Evolutionary conservation across 2,888 invertebrate species (phyloP).

Genomic region (Sarcophaga rosellei): DNA sequence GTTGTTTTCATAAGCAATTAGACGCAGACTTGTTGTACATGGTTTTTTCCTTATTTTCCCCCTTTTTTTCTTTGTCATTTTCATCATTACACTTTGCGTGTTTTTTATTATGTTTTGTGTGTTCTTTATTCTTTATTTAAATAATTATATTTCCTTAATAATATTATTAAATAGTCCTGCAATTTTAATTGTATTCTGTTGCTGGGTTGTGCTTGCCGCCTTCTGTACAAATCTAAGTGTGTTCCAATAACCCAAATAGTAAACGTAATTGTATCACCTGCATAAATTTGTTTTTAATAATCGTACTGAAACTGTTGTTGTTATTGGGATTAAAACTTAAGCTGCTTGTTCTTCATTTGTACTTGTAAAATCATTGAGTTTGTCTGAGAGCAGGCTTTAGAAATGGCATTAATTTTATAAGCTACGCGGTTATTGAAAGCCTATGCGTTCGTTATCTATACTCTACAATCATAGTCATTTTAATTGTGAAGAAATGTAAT

Average conservation of each 20-base stretch:
- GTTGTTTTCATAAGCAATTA: conserved; percentile 12
- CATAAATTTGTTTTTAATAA: background rate
- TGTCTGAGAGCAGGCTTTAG: background rate
- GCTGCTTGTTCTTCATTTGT: background rate
- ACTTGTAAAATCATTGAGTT: background rate
- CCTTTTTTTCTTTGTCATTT: background rate
- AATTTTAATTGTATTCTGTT: background rate
- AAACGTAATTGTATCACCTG: background rate
- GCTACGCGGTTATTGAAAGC: no score
- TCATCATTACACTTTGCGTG: background rate
- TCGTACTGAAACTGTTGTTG: background rate
- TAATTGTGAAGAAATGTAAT: no score
- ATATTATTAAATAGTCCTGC: background rate
- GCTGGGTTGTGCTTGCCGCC: background rate
- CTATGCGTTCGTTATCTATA: no score
- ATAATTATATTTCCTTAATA: background rate
- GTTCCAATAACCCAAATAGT: background rate
- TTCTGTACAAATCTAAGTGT: no score
- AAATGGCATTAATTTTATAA: background rate
- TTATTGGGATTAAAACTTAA: background rate
- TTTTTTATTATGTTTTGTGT: background rate
- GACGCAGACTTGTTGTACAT: background rate
- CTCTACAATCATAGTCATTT: no score
- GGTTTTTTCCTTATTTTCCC: background rate
- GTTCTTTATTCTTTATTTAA: background rate